A percentile compares a stretch with the other conserved stretches of the same genome.
phyloP scores from a whole-genome alignment of 2,113 vertebrate species.

The Turnix velox region DNA sequence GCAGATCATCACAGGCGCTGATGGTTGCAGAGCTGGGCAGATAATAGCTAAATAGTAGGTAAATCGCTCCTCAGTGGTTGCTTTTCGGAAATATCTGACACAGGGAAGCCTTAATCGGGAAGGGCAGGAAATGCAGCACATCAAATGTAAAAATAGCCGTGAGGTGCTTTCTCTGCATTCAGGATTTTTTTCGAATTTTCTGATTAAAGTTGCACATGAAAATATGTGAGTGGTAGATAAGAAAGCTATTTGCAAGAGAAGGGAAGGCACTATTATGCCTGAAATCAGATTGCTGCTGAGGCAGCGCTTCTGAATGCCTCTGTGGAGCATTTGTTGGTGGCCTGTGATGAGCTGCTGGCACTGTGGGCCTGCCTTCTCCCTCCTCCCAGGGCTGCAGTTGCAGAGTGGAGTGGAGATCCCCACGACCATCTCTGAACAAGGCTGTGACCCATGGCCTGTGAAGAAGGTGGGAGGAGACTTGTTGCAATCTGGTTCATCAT shows the following conservation, averaged over 20 bases:
- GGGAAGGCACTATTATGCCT: neutral
- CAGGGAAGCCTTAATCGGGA: neutral
- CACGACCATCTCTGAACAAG: accelerated
- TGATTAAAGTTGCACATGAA: constrained; percentile 40
- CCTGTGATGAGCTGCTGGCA: neutral
- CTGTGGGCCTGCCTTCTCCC: neutral
- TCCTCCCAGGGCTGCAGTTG: neutral
- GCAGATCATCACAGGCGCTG: neutral
- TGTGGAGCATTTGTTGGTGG: neutral
- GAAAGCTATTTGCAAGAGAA: constrained; percentile 29
- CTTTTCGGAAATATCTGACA: neutral
- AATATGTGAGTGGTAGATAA: constrained; percentile 50
- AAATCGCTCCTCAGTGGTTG: constrained; percentile 5
- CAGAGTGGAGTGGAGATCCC: accelerated
- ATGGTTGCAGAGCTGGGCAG: neutral
- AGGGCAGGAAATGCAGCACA: neutral
- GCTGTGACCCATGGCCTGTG: accelerated
- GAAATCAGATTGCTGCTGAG: neutral
- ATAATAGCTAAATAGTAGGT: neutral
- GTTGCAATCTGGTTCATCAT: accelerated
- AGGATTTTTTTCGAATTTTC: constrained; percentile 13
- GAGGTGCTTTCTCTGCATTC: constrained; percentile 23
- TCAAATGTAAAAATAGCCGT: constrained; percentile 42
- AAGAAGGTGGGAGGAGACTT: neutral
- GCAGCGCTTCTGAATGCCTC: neutral